Percentiles rank a stretch among this genome's conserved stretches.
phyloP scores from a whole-genome alignment of 2,888 invertebrate genomes.

The Ferrisia virgata region DNA sequence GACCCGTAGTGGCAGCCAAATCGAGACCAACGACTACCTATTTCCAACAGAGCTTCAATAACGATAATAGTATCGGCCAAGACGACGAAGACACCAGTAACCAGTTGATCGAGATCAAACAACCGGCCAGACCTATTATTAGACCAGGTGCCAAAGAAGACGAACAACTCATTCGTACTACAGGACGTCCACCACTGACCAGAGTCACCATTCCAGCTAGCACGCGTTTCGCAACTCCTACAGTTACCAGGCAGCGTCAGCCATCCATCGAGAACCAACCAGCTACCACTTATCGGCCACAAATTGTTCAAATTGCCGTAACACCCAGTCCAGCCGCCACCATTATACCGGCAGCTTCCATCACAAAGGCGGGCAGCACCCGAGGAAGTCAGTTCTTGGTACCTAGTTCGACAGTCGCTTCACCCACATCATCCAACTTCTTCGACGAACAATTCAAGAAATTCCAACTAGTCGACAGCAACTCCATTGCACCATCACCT shows the following conservation, averaged over 20 bases:
- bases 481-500: conserved; percentile 55
- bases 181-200: conserved; percentile 48
- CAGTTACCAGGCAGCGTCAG: conserved; percentile 55
- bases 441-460: conserved; percentile 74
- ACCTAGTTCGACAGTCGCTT: conserved; percentile 46
- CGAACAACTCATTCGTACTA: conserved; percentile 56
- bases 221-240: conserved; percentile 50
- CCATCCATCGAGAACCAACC: conserved; percentile 56
- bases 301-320: conserved; percentile 56
- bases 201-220: conserved; percentile 47
- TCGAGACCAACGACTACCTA: conserved; percentile 63
- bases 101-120: conserved; percentile 47
- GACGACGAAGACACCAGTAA: conserved; percentile 33
- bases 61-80: conserved; percentile 52
- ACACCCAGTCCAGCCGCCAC: conserved; percentile 50
- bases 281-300: conserved; percentile 67
- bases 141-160: conserved; percentile 52
- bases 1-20: conserved; percentile 47
- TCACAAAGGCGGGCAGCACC: not conserved
- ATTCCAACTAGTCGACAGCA: conserved; percentile 68
- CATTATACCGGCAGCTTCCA: too few species aligned
- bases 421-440: conserved; percentile 54
- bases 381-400: conserved; percentile 34
- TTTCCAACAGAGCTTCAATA: conserved; percentile 67
- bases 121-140: conserved; percentile 53